Base-by-base conservation (phyloP, 2,888 invertebrate genomes). In the Lutraria lutraria region DNA sequence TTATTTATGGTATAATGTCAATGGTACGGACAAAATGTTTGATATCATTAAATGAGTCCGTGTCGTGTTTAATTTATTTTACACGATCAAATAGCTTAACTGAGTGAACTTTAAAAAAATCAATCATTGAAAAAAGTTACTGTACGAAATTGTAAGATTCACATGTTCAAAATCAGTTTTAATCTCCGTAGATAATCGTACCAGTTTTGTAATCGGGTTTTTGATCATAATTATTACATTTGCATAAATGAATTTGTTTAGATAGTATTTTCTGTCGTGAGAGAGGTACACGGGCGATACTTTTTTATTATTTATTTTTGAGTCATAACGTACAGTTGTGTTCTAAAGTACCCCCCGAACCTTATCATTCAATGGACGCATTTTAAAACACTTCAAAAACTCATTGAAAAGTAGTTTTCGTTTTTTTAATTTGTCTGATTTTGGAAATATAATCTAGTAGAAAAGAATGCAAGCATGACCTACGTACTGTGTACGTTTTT, bases 241-340 rank as follows among this genome's bases (percentile, higher is more conserved):
- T 80, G 80, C 79, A 85, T 85, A 85, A 85, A 79, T 85, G 60
- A 80, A 85, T 85, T 43, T 80, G 85, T 80, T 85, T 34, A 56
- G 16, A 56, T 25, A 68, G 63, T 68, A 68, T 25, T 25, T n/a
- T n/a, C 12, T n/a, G 25, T 25, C 63, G 63, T 68, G 63, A 68
- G 63, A 68, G 21, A 3, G 63, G n/a, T 25, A 25, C 25, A 25
- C 25, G 25, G 63, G 25, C 21, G 25, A 4, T 60, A 21, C n/a
- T 19, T 19, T 56, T 56, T 56, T 56, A 56, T 2, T n/a, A 25
- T 68, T 25, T 68, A 10, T 68, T n/a, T 68, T 68, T 68, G 76
- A 76, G 76, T 76, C 76, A 76, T 34, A 4, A 19, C 31, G 34
- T 34, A 34, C 34, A 76, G 19, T 76, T 34, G 29, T 29, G 16